These are phyloP conservation scores for Exaiptasia diaphana DNA, from an alignment of 64 coral and sea anemone species.

Conservation along the genomic window DNA sequence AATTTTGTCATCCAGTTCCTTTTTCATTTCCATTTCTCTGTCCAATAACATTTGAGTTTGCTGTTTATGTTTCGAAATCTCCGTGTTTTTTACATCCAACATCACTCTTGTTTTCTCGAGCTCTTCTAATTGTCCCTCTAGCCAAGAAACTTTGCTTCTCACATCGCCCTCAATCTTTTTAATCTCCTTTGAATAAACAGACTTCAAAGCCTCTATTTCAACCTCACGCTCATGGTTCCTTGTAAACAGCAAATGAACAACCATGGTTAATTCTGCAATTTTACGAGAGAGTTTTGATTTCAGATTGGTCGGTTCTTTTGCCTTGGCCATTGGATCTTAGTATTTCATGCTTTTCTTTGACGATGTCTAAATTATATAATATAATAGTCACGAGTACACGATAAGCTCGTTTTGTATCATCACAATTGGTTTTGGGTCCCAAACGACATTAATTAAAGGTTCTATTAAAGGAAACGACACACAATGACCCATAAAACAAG, in stretches of 20 bases:
- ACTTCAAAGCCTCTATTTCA: constrained; percentile 79
- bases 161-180: constrained; percentile 62
- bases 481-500: no score
- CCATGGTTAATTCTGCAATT: constrained; percentile 88
- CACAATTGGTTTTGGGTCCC: no score
- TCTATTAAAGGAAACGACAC: no score
- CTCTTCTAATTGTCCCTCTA: constrained; percentile 86
- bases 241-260: constrained; percentile 92
- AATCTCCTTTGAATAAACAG: constrained; percentile 81
- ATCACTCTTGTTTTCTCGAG: constrained; percentile 83
- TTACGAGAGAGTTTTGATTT: constrained; percentile 89
- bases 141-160: constrained; percentile 77
- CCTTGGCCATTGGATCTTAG: constrained; percentile 46
- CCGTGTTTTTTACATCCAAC: constrained; percentile 70
- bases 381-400: no score
- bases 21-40: constrained; percentile 44
- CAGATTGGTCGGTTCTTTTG: constrained; percentile 3
- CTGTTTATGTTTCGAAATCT: constrained; percentile 75
- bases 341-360: no score
- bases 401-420: no score
- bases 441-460: no score
- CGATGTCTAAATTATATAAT: no score
- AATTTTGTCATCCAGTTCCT: constrained; percentile 48
- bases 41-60: constrained; percentile 59
- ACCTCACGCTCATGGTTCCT: constrained; percentile 96